Conservation (phyloP, 1,140 invertebrate species). For the Pseudomyrmex cubaensis region DNA sequence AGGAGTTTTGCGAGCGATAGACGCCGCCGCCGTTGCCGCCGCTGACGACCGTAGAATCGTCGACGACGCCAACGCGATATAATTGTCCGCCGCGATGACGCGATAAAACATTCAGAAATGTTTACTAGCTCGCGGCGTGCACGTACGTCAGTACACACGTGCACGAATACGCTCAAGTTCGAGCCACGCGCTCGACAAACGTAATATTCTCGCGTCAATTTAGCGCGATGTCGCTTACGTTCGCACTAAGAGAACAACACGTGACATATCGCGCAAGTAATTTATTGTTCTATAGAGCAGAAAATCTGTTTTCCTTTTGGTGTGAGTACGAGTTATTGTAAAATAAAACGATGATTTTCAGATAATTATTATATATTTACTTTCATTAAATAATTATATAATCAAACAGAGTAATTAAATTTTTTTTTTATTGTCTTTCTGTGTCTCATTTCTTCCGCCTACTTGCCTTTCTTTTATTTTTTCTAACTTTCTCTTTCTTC, state of each 20-base stretch:
- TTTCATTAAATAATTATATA: too few species aligned
- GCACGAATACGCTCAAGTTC: background rate
- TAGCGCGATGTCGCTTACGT: background rate
- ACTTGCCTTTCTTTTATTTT: too few species aligned
- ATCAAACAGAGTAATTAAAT: too few species aligned
- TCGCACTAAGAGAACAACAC: background rate
- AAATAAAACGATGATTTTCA: background rate
- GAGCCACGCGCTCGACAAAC: constrained; percentile 1
- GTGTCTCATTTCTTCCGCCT: too few species aligned
- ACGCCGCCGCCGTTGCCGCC: constrained; percentile 23
- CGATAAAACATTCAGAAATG: constrained; percentile 29
- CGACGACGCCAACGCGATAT: constrained; percentile 21
- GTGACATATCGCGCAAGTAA: background rate
- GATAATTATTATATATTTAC: too few species aligned
- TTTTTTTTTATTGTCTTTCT: too few species aligned
- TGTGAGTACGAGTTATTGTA: background rate
- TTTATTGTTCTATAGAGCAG: background rate
- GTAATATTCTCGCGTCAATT: constrained; percentile 24
- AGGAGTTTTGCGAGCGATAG: background rate
- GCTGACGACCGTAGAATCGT: background rate
- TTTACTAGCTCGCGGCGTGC: constrained; percentile 12
- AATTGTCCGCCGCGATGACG: constrained; percentile 4
- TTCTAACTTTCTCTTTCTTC: too few species aligned
- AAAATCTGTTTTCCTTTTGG: background rate
- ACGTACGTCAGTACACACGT: constrained; percentile 18